phyloP scores from a whole-genome alignment of 92 coral and sea anemone species.

The Palythoa grandis region DNA sequence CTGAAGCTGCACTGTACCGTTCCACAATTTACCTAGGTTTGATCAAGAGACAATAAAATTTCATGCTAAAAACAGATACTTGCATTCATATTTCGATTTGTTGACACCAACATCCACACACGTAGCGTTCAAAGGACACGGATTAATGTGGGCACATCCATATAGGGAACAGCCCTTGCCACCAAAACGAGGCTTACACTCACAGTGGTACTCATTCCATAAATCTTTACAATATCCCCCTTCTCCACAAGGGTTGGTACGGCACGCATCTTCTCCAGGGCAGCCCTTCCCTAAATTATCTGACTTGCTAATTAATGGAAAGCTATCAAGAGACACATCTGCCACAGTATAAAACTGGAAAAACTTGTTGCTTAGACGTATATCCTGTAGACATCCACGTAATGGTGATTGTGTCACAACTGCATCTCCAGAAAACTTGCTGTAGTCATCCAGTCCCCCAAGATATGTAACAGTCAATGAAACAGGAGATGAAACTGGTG shows the following conservation, averaged over 20 bases:
- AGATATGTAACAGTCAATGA: conserved; percentile 61
- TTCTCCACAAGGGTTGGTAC: conserved; percentile 67
- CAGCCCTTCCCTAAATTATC: conserved; percentile 73
- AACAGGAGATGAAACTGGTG: conserved; percentile 46
- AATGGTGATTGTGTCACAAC: conserved; percentile 56
- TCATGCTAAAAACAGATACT: conserved; percentile 39
- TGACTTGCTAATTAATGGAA: conserved; percentile 35
- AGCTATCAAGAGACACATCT: conserved; percentile 62
- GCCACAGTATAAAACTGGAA: conserved; percentile 64
- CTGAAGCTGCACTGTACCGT: too few species aligned
- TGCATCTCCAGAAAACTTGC: conserved; percentile 29
- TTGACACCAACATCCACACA: conserved; percentile 74
- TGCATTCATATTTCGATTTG: conserved; percentile 82
- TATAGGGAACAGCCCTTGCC: conserved; percentile 87
- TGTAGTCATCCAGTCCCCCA: conserved; percentile 79
- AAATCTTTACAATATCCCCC: conserved; percentile 84
- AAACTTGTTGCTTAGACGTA: conserved; percentile 73
- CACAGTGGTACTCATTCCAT: conserved; percentile 86
- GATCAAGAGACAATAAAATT: neutral
- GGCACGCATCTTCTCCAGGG: conserved; percentile 86
- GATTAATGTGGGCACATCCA: conserved; percentile 86
- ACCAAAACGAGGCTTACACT: conserved; percentile 88
- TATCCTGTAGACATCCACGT: conserved; percentile 95
- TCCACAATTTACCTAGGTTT: too few species aligned
- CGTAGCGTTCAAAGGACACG: conserved; percentile 75